A percentile compares a stretch with the other conserved stretches of the same genome.
phyloP scores from a whole-genome alignment of 92 coral and sea anemone genomes.

The Palythoa heliodiscus region DNA sequence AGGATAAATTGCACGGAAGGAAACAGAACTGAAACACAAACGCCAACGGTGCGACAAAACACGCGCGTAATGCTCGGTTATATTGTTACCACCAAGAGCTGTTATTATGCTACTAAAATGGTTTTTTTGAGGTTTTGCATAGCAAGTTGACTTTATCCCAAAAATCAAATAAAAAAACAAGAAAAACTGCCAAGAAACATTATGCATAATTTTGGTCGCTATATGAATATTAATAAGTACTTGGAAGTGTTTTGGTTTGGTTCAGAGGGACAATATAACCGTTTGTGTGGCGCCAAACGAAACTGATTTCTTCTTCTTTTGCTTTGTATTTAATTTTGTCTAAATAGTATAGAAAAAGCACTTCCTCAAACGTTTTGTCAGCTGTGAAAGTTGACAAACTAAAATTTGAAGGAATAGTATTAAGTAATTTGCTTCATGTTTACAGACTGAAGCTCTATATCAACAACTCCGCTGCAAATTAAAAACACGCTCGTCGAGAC shows the following conservation, averaged over 20 bases:
- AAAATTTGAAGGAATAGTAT: neutral
- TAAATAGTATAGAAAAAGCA: neutral
- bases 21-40: neutral
- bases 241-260: neutral
- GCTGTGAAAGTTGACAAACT: constrained; percentile 1
- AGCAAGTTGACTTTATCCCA: neutral
- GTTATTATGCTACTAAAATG: neutral
- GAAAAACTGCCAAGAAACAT: neutral
- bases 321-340: neutral
- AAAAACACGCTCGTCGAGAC: neutral
- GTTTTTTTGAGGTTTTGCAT: neutral
- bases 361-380: neutral
- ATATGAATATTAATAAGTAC: constrained; percentile 5
- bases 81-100: neutral
- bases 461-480: neutral
- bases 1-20: neutral
- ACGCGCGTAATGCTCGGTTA: too few relatives aligned
- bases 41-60: too few relatives aligned
- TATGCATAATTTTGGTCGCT: neutral
- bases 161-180: neutral
- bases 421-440: neutral
- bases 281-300: neutral
- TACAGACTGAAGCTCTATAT: neutral
- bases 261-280: neutral
- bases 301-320: neutral